Conservation (phyloP, 1,140 invertebrate species). For the Musca domestica region DNA sequence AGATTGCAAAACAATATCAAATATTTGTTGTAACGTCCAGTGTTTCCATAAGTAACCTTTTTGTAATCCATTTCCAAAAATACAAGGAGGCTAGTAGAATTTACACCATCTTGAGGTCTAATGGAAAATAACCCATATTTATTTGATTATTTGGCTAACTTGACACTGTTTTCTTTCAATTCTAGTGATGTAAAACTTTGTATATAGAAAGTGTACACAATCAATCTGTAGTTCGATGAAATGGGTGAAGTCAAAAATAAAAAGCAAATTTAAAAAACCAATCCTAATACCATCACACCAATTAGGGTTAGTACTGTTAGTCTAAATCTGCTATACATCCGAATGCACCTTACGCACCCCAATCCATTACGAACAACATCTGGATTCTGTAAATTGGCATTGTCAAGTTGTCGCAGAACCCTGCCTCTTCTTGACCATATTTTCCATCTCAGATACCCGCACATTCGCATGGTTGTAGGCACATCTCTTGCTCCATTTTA, state of each 20-base stretch:
- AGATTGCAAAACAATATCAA: no score
- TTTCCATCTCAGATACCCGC: no score
- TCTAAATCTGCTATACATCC: slow-evolving; percentile 2
- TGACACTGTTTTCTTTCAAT: slow-evolving; percentile 17
- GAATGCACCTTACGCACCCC: no score
- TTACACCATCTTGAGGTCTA: no score
- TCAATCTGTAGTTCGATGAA: background rate
- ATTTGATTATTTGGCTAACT: background rate
- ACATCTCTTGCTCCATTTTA: background rate
- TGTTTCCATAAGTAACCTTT: no score
- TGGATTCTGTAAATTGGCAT: no score
- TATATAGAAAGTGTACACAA: background rate
- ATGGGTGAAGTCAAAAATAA: slow-evolving; percentile 10
- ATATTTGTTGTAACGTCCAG: no score
- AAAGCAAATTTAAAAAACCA: background rate
- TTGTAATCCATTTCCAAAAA: no score
- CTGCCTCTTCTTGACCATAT: no score
- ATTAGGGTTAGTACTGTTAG: slow-evolving; percentile 19
- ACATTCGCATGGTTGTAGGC: background rate
- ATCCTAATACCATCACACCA: background rate
- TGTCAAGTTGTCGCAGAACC: no score
- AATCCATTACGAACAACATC: no score
- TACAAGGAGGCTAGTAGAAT: no score
- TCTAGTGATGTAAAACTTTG: slow-evolving; percentile 5
- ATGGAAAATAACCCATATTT: background rate